Evolutionary conservation across 2,113 vertebrate genomes (phyloP).

Genomic region (Cervus canadensis): DNA sequence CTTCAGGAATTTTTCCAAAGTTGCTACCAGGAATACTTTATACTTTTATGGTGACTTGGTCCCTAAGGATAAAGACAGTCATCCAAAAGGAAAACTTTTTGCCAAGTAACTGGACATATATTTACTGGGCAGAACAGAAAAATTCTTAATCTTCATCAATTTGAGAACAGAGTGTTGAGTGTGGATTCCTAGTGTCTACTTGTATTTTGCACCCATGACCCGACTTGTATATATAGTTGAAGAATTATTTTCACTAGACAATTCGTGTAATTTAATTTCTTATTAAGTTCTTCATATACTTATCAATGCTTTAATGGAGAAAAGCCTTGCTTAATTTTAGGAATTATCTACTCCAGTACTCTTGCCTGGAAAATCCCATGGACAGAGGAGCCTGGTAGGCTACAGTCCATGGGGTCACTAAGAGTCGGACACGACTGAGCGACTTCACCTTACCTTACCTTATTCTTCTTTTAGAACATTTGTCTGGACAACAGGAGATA

Average conservation of each 20-base stretch:
- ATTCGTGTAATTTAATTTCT: not conserved
- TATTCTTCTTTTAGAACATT: not conserved
- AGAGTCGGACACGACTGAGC: no score
- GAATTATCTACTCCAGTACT: not conserved
- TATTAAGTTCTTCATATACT: not conserved
- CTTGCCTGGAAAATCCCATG: no score
- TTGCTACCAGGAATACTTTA: constrained; percentile 23
- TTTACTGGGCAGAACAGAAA: not conserved
- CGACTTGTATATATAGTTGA: not conserved
- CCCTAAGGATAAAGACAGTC: not conserved
- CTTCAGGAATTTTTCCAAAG: constrained; percentile 19
- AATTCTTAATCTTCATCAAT: not conserved
- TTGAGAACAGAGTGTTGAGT: not conserved
- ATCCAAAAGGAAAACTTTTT: not conserved
- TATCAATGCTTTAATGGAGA: not conserved
- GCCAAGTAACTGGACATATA: not conserved
- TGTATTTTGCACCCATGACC: not conserved
- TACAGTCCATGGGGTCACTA: no score
- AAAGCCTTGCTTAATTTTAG: not conserved
- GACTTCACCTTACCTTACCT: no score
- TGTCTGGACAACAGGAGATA: not conserved
- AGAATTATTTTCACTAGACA: not conserved
- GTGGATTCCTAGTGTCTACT: not conserved
- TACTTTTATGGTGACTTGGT: constrained; percentile 35
- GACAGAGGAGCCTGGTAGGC: no score